phyloP scores from a whole-genome alignment of 2,113 vertebrate genomes.

The Lepisosteus oculatus region DNA sequence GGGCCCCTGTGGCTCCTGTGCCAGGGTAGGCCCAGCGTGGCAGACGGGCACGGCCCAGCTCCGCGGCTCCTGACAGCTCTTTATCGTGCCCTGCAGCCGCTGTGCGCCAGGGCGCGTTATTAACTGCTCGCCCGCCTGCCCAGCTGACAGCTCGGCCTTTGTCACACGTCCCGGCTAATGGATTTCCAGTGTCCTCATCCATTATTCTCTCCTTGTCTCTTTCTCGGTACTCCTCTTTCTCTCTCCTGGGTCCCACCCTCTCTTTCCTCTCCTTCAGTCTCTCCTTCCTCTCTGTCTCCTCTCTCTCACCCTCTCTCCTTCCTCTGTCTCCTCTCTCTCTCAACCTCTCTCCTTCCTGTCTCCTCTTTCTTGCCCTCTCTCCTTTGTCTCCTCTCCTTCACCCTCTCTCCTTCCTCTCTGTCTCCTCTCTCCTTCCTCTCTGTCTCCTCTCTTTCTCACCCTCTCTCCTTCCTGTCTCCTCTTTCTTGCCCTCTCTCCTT shows the following conservation, averaged over 20 bases:
- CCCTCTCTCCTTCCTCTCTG: not conserved
- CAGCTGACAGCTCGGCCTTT: too few relatives aligned
- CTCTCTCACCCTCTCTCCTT: too few relatives aligned
- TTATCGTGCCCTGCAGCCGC: too few relatives aligned
- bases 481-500: conserved; percentile 18
- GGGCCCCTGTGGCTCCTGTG: too few relatives aligned
- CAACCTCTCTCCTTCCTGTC: not conserved
- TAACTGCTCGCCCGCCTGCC: too few relatives aligned
- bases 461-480: conserved; percentile 10
- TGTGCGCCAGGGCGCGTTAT: too few relatives aligned
- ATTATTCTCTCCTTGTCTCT: conserved; percentile 61
- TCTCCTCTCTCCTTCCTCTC: not conserved
- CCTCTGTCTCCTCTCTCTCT: not conserved
- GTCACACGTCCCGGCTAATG: conserved; percentile 51
- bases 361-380: not conserved
- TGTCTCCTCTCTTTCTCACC: not conserved
- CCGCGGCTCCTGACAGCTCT: too few relatives aligned
- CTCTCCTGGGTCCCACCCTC: conserved; percentile 17
- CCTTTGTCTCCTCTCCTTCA: not conserved
- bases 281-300: too few relatives aligned
- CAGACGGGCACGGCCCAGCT: too few relatives aligned
- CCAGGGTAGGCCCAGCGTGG: too few relatives aligned
- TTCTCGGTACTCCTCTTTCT: conserved; percentile 51
- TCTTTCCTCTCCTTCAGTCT: not conserved
- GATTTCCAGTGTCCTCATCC: conserved; percentile 70